Conservation (phyloP, 2,888 invertebrate species). For the Hydriomena furcata region DNA sequence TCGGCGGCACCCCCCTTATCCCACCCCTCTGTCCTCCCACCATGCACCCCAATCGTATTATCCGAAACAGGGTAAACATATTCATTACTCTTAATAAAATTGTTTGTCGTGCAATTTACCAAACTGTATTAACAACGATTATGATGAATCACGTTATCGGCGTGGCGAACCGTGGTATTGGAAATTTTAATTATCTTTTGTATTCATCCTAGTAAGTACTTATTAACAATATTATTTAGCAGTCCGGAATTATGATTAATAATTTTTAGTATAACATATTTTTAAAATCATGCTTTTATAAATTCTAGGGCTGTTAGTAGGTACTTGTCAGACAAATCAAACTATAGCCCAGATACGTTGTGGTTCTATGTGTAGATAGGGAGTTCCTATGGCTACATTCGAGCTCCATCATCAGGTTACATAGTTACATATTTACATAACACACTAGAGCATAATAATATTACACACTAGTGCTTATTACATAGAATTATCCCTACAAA, state of each 20-base stretch:
- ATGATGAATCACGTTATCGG: slow-evolving; percentile 54
- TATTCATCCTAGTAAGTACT: slow-evolving; percentile 43
- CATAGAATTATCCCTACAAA: no score
- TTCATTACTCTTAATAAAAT: slow-evolving; percentile 63
- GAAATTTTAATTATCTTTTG: slow-evolving; percentile 51
- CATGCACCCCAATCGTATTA: slow-evolving; percentile 50
- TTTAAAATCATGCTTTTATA: no score
- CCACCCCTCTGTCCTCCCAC: slow-evolving; percentile 19
- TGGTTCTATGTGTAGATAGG: no score
- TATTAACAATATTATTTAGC: slow-evolving; percentile 48
- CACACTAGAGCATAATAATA: no score
- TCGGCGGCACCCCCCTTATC: slow-evolving; percentile 12
- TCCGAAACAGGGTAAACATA: slow-evolving; percentile 50
- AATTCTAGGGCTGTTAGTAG: no score
- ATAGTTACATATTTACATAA: no score
- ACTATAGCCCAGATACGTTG: no score
- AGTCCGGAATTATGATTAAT: slow-evolving; percentile 55
- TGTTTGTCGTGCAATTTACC: slow-evolving; percentile 54
- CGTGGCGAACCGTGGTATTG: slow-evolving; percentile 39
- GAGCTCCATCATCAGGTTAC: no score
- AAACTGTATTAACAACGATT: slow-evolving; percentile 51
- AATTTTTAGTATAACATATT: no score
- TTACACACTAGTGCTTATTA: no score
- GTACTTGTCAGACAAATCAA: no score
- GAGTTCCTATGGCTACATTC: no score